Conservation (phyloP, 2,797 vertebrate species). For the Tadarida brasiliensis region DNA sequence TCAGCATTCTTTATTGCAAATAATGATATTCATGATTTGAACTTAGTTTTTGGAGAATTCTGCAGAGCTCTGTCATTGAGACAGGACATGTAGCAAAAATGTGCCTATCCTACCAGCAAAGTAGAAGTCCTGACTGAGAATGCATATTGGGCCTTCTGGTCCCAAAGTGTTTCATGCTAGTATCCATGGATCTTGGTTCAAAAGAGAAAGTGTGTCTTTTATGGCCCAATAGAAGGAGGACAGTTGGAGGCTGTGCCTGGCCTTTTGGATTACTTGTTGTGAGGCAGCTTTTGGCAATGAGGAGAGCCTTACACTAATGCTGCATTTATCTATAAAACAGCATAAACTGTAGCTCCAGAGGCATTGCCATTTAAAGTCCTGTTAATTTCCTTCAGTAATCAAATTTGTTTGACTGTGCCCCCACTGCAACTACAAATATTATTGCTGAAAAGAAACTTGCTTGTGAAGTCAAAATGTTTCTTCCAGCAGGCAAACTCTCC, state of each 20-base stretch:
- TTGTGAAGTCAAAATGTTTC: background rate
- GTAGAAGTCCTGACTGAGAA: background rate
- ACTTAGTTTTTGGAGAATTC: background rate
- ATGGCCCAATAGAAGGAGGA: background rate
- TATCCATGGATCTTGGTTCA: background rate
- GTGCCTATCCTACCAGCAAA: background rate
- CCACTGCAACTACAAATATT: background rate
- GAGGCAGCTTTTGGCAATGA: background rate
- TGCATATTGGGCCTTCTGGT: background rate
- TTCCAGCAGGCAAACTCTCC: background rate
- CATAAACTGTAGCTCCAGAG: background rate
- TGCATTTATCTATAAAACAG: background rate
- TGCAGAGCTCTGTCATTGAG: background rate
- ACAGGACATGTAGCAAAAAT: background rate
- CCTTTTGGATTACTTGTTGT: background rate
- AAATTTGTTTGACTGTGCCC: background rate
- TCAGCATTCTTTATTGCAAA: background rate
- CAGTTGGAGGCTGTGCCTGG: background rate
- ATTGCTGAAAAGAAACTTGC: conserved; percentile 19
- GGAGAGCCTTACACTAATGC: background rate
- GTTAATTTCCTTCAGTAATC: conserved; percentile 5
- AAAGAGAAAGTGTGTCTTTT: background rate
- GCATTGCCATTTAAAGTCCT: background rate
- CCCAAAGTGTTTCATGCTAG: background rate
- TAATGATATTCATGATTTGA: background rate